Base-by-base conservation (phyloP, 2,797 vertebrate genomes). In the Trematocara caparti region DNA sequence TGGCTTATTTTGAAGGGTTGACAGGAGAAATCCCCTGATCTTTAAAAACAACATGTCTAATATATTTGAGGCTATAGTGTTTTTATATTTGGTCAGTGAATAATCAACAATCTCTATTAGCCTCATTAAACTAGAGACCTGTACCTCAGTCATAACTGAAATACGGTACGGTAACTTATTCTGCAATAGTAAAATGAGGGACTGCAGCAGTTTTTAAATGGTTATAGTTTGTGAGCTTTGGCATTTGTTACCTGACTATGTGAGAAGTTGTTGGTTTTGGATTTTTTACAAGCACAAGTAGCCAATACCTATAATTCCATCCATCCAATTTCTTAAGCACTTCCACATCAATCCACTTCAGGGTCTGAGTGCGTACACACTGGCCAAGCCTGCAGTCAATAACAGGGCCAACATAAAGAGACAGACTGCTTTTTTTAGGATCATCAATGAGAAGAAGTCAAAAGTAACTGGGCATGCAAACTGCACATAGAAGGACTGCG, bases 101-200 rank as follows among this genome's bases (percentile, higher is more conserved):
- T 36, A 36, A 38, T 36, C 57, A 62, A 13, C 32, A 62, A 5
- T 19, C 30, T 17, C 15, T n/a, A 57, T 62, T 62, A 38, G 34
- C 11, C 11, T 62, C n/a, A 62, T 38, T 62, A 62, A 38, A 38
- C 17, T 19, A 62, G 32, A 62, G 32, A 62, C 17, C 6, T 38
- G 10, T 0, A 62, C 32, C n/a, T 62, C 32, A 13, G 32, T 36
- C 34, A 19, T 13, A 19, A 62, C 32, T 62, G 11, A 13, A 62
- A 62, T 0, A 38, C 2, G 4, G 55, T 69, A 45, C 8, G 0
- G 38, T 27, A 10, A 69, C 38, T 10, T 45, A 45, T 17, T 15
- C 2, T 66, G 21, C 36, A 43, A 43, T 43, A 24, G 19, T 40
- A 24, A 66, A 66, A 66, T 24, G 19, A 27, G 8, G 21, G 64